Percentiles rank a stretch among this genome's conserved stretches.
Conservation (phyloP, 2,113 vertebrate species). For the Ascaphus truei region DNA sequence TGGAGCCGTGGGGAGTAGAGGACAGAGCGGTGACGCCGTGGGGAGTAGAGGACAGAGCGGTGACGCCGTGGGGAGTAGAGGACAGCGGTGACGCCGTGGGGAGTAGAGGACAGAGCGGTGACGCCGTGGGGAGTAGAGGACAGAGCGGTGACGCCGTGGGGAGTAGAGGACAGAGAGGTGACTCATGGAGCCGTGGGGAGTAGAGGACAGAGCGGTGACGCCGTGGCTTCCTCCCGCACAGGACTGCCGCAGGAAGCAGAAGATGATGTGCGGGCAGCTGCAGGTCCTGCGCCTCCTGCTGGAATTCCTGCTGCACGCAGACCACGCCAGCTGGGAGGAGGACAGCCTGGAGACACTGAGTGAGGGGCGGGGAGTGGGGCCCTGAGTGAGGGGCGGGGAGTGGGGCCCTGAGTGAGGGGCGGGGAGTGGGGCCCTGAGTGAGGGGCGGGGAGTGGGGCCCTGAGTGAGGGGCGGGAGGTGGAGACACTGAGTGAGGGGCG, state of each 20-base stretch:
- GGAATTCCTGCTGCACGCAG: slow-evolving; percentile 3
- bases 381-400: not conserved
- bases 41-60: no score
- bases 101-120: no score
- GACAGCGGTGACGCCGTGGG: no score
- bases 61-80: no score
- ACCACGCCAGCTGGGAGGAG: slow-evolving; percentile 10
- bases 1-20: no score
- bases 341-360: not conserved
- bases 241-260: slow-evolving; percentile 4
- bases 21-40: no score
- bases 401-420: no score
- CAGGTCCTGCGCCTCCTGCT: slow-evolving; percentile 7
- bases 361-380: not conserved
- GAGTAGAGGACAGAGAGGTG: no score
- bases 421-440: not conserved
- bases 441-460: slow-evolving; percentile 21
- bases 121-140: no score
- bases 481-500: not conserved
- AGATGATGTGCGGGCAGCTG: slow-evolving; percentile 14
- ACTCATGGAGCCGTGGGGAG: no score
- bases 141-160: no score
- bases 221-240: not conserved
- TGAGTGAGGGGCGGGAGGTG: not conserved
- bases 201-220: no score